These are phyloP conservation scores for Pocillopora meandrina DNA, from an alignment of 92 coral and sea anemone genomes.

Conservation along the genomic window DNA sequence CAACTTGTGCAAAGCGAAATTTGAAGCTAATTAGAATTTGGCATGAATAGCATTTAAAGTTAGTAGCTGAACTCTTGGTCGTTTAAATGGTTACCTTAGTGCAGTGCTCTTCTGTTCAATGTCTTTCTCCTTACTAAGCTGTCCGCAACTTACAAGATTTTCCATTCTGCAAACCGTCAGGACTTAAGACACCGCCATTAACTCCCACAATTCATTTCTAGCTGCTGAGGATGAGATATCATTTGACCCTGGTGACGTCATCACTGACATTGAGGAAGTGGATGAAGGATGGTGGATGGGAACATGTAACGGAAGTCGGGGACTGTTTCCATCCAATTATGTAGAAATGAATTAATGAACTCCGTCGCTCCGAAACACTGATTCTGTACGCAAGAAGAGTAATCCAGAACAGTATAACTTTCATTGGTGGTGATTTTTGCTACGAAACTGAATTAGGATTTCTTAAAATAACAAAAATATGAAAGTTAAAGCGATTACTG, in stretches of 20 bases:
- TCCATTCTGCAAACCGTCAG: too few relatives aligned
- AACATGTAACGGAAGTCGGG: slow-evolving; percentile 72
- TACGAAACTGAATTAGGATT: background rate
- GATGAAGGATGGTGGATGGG: slow-evolving; percentile 99
- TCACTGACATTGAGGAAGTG: slow-evolving; percentile 83
- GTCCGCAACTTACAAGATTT: too few relatives aligned
- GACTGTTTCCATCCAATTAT: slow-evolving; percentile 94
- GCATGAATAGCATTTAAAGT: too few relatives aligned
- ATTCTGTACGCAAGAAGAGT: background rate
- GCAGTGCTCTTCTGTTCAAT: too few relatives aligned
- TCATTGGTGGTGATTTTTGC: background rate
- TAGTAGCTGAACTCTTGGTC: too few relatives aligned
- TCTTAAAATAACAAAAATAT: background rate
- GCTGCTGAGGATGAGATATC: slow-evolving; percentile 95
- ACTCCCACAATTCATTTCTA: slow-evolving; percentile 23
- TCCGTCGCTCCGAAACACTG: background rate
- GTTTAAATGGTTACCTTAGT: too few relatives aligned
- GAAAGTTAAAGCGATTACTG: slow-evolving; percentile 15
- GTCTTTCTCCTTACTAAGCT: too few relatives aligned
- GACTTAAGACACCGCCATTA: background rate
- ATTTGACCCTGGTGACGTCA: slow-evolving; percentile 97
- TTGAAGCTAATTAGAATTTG: too few relatives aligned
- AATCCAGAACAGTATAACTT: slow-evolving; percentile 13
- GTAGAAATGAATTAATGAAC: slow-evolving; percentile 68
- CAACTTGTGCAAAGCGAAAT: too few relatives aligned